These are phyloP conservation scores for Miniopterus natalensis DNA, from an alignment of 2,113 vertebrate genomes.

Conservation along the genomic window DNA sequence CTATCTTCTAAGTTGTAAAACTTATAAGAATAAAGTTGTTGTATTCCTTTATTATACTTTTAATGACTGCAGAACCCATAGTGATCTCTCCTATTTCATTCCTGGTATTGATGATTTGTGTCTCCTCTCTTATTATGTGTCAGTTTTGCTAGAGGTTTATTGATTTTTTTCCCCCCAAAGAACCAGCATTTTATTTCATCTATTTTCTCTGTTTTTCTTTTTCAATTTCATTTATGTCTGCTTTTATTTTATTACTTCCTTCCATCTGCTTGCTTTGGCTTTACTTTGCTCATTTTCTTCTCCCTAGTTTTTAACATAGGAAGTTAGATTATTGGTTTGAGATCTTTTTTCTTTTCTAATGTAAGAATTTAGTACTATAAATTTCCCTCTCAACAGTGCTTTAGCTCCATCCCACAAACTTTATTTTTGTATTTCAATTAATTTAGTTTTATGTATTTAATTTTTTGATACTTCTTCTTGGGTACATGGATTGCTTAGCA, in stretches of 20 bases:
- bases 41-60: constrained; percentile 24
- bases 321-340: constrained; percentile 25
- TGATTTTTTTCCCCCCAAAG: neutral
- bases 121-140: neutral
- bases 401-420: neutral
- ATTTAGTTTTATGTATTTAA: constrained; percentile 34
- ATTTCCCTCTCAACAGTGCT: constrained; percentile 14
- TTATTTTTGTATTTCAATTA: constrained; percentile 33
- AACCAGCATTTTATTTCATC: constrained; percentile 34
- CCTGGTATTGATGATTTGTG: neutral
- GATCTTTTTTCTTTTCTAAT: neutral
- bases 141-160: constrained; percentile 30
- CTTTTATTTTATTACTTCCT: neutral
- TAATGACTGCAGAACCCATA: neutral
- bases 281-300: constrained; percentile 39
- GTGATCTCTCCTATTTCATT: neutral
- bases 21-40: neutral
- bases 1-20: constrained; percentile 50
- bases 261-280: neutral
- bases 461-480: constrained; percentile 14
- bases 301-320: neutral
- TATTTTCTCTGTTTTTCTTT: constrained; percentile 17
- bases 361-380: constrained; percentile 16
- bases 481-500: neutral
- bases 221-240: constrained; percentile 25